These are phyloP conservation scores for Erethizon dorsatum DNA, from an alignment of 2,797 vertebrate genomes.

Conservation along the genomic window DNA sequence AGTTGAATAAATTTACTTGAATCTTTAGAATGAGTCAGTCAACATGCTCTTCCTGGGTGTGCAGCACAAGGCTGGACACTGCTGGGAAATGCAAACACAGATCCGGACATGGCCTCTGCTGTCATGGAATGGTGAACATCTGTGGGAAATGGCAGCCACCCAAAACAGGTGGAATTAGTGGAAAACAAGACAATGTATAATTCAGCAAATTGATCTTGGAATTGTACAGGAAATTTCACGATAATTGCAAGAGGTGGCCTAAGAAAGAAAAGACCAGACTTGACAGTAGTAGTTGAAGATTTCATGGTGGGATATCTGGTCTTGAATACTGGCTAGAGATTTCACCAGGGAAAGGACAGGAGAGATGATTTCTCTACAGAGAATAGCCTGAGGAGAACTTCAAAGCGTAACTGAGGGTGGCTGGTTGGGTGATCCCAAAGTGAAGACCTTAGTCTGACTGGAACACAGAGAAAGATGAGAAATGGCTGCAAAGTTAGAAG, in stretches of 20 bases:
- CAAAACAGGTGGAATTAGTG: not conserved
- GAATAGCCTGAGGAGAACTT: not conserved
- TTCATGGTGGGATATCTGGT: not conserved
- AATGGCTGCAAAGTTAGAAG: too few species aligned
- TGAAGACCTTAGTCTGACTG: not conserved
- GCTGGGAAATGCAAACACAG: not conserved
- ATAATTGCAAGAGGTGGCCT: not conserved
- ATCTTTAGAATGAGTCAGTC: not conserved
- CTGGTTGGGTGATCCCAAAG: not conserved
- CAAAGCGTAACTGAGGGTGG: not conserved
- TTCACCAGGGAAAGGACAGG: not conserved
- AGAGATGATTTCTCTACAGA: not conserved
- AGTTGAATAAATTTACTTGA: not conserved
- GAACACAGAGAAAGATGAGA: not conserved
- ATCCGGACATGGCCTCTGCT: not conserved
- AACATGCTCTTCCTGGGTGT: not conserved
- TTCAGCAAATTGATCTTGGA: not conserved
- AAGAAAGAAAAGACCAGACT: not conserved
- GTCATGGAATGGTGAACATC: not conserved
- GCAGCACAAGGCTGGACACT: not conserved
- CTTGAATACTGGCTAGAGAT: not conserved
- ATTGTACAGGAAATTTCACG: not conserved
- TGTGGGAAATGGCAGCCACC: not conserved
- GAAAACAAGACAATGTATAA: not conserved
- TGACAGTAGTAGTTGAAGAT: not conserved